Evolutionary conservation across 2,113 vertebrate species (phyloP), one percentile per base, ranked within the genome.

Genomic region (Sigmodon hispidus): DNA sequence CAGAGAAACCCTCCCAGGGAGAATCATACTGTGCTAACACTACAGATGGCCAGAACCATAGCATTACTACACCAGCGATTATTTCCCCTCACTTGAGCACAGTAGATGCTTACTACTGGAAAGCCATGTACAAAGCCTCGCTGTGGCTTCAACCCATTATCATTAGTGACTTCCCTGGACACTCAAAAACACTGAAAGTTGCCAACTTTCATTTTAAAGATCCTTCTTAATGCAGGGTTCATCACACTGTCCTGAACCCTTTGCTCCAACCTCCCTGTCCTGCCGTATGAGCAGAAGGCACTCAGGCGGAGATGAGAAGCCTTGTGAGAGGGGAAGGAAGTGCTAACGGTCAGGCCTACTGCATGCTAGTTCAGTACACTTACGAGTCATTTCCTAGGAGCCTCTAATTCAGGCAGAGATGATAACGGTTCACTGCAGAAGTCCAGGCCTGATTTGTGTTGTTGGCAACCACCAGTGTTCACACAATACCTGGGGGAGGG

Each of bases 321-420:
- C 97, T 50, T 29, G 50, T 69, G 73, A 87, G 84, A 96, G 76
- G 79, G 34, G 69, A 81, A 89, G 88, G 88, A 15, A 3, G 93
- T 21, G 34, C 79, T 65, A 77, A 29, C 26, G 7, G 94, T 36
- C 9, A 17, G 81, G 76, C 29, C 83, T 63, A 26, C 26, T 79
- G 87, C 52, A 52, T 12, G 31, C 52, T 5, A 4, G 7, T 26
- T 5, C 63, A 22, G 96, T 79, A 83, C 95, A 95, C 97, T 96
- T 97, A 94, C 96, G 97, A 96, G 97, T 90, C 94, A 92, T 83
- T 96, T 95, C 69, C 88, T 81, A 22, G 16, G 93, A 94, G 90
- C 87, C 96, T 93, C 96, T 94, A 91, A 96, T 92, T 94, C 94
- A 97, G 92, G 85, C 76, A 93, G 96, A 93, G 92, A 81, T 91